A percentile compares a stretch with the other conserved stretches of the same genome.
Conservation (phyloP, 2,797 vertebrate species). For the Cirrhinus molitorella region DNA sequence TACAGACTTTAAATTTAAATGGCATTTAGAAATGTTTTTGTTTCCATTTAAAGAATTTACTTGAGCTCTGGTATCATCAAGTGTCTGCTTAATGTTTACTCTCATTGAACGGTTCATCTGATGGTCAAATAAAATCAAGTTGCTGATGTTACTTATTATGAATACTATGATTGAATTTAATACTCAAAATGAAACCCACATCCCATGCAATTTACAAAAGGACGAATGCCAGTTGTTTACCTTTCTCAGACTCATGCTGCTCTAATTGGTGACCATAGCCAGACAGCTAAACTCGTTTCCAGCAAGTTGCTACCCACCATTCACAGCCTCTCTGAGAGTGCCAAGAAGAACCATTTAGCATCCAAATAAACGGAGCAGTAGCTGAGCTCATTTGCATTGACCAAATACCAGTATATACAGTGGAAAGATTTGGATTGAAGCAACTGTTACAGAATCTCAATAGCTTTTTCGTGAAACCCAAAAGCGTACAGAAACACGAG, state of each 20-base stretch:
- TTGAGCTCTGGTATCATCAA: slow-evolving; percentile 37
- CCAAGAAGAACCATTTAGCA: slow-evolving; percentile 23
- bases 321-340: slow-evolving; percentile 27
- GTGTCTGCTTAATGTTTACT: slow-evolving; percentile 32
- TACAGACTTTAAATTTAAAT: slow-evolving; percentile 3
- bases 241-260: slow-evolving; percentile 10
- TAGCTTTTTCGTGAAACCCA: background rate
- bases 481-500: background rate
- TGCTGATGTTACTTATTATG: background rate
- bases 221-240: slow-evolving; percentile 12
- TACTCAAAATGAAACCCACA: background rate
- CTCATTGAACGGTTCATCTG: slow-evolving; percentile 13
- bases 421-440: slow-evolving; percentile 16
- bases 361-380: slow-evolving; percentile 26
- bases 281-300: slow-evolving; percentile 31
- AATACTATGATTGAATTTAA: background rate
- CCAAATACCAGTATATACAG: slow-evolving; percentile 12
- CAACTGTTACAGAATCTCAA: background rate
- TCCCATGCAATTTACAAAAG: background rate
- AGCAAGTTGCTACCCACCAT: background rate
- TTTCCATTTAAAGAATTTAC: background rate
- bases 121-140: slow-evolving; percentile 36
- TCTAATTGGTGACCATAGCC: slow-evolving; percentile 20
- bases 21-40: background rate
- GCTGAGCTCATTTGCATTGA: slow-evolving; percentile 25